Evolutionary conservation across 2,113 vertebrate genomes (phyloP).

Genomic region (Clarias macrocephalus): DNA sequence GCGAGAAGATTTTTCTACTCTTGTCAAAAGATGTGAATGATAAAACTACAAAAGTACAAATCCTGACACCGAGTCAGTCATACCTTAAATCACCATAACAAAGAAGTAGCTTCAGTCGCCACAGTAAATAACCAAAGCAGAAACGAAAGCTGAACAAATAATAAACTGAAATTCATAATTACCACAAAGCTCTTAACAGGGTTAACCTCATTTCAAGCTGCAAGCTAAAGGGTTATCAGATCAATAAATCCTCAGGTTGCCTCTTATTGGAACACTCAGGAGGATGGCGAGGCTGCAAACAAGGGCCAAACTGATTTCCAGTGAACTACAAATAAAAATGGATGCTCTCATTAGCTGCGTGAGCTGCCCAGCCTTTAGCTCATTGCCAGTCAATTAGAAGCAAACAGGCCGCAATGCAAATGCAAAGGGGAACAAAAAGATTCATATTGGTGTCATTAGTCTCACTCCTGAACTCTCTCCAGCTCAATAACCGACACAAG

Average conservation of each 20-base stretch:
- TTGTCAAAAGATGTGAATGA: constrained; percentile 33
- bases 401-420: constrained; percentile 47
- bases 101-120: not conserved
- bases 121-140: constrained; percentile 4
- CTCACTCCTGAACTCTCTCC: constrained; percentile 14
- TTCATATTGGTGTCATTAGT: constrained; percentile 31
- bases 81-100: constrained; percentile 1
- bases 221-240: not conserved
- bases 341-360: constrained; percentile 32
- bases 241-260: constrained; percentile 25
- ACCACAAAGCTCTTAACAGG: not conserved
- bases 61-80: constrained; percentile 1
- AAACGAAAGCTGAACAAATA: not conserved
- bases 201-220: not conserved
- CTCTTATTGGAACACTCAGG: not conserved
- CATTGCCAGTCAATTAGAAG: constrained; percentile 48
- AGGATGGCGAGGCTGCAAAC: not conserved
- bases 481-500: constrained; percentile 40
- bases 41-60: constrained; percentile 24
- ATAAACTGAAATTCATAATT: constrained; percentile 6
- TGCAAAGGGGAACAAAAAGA: constrained; percentile 28
- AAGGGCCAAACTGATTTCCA: constrained; percentile 1
- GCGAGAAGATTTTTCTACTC: constrained; percentile 12
- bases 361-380: constrained; percentile 28
- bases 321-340: constrained; percentile 21